Evolutionary conservation across 2,113 vertebrate genomes (phyloP).

Genomic region (Cephalopterus ornatus): DNA sequence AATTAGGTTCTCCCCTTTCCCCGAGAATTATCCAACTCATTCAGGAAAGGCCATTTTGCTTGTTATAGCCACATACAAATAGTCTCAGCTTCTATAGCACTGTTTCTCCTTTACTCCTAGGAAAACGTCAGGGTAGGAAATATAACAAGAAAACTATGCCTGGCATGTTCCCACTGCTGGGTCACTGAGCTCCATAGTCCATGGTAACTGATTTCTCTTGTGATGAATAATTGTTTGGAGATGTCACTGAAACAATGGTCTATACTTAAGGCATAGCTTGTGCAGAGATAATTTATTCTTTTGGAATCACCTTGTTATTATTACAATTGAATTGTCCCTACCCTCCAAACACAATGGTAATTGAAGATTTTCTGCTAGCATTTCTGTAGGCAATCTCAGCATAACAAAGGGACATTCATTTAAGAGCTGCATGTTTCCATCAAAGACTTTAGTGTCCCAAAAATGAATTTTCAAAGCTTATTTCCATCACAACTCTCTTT

Average conservation of each 20-base stretch:
- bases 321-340: slow-evolving; percentile 43
- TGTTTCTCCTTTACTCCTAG: not conserved
- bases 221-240: not conserved
- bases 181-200: not conserved
- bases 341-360: not conserved
- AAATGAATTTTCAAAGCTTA: not conserved
- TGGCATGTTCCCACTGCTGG: not conserved
- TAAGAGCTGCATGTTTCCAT: not conserved
- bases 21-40: not conserved
- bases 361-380: not conserved
- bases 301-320: slow-evolving; percentile 11
- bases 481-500: not conserved
- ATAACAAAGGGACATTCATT: not conserved
- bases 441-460: not conserved
- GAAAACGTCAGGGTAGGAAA: not conserved
- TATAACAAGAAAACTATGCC: not conserved
- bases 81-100: not conserved
- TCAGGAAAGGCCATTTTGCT: not conserved
- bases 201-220: not conserved
- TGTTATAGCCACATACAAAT: not conserved
- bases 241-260: not conserved
- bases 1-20: not conserved
- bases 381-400: not conserved
- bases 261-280: not conserved
- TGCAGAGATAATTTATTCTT: slow-evolving; percentile 1